A percentile compares a stretch with the other conserved stretches of the same genome.
Evolutionary conservation across 2,113 vertebrate species (phyloP).

Genomic region (Alouatta palliata): DNA sequence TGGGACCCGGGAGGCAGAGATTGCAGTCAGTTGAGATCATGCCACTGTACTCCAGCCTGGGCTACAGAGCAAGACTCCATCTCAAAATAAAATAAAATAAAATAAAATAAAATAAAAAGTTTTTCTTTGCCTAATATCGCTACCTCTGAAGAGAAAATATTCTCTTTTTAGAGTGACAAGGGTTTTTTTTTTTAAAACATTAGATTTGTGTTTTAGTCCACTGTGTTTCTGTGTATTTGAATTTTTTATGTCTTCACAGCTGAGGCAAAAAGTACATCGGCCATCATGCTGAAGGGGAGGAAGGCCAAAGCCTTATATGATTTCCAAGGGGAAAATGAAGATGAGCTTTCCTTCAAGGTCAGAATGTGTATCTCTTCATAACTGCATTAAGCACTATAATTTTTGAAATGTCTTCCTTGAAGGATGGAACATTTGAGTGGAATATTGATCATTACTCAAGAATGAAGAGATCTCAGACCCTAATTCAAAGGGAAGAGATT

Average conservation of each 20-base stretch:
- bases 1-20: too few species aligned
- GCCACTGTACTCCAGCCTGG: too few species aligned
- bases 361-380: conserved; percentile 10
- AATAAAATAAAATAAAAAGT: too few species aligned
- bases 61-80: too few species aligned
- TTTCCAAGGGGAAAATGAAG: conserved; percentile 89
- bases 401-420: conserved; percentile 1
- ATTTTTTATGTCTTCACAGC: conserved; percentile 75
- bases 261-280: conserved; percentile 66
- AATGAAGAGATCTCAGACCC: not conserved
- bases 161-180: not conserved
- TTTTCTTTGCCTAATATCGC: too few species aligned
- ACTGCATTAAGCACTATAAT: not conserved
- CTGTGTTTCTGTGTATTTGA: conserved; percentile 29
- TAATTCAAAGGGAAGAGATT: not conserved
- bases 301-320: conserved; percentile 90
- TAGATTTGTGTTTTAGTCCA: conserved; percentile 18
- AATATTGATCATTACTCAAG: conserved; percentile 6
- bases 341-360: conserved; percentile 95
- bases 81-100: too few species aligned
- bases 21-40: too few species aligned
- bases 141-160: not conserved
- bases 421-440: not conserved
- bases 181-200: not conserved
- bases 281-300: conserved; percentile 66